These are phyloP conservation scores for Chelonia mydas DNA, from an alignment of 2,797 vertebrate genomes.

Conservation along the genomic window DNA sequence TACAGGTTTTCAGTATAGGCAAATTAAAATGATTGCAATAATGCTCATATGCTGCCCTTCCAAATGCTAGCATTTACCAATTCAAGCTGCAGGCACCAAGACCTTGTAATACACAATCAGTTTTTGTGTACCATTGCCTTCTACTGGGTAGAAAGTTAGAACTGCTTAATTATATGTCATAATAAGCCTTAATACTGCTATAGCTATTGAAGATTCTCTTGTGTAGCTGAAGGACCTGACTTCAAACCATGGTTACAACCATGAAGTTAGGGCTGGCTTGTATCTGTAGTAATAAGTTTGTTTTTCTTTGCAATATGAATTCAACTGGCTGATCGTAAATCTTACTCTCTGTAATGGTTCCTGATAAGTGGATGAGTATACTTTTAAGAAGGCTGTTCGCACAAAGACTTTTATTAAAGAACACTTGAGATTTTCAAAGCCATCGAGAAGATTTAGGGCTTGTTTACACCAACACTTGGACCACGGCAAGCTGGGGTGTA, in stretches of 20 bases:
- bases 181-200: accelerated
- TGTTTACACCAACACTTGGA: no score
- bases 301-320: not conserved
- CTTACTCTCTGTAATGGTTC: not conserved
- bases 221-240: not conserved
- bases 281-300: not conserved
- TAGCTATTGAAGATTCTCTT: accelerated
- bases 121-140: constrained; percentile 66
- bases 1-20: not conserved
- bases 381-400: no score
- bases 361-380: not conserved
- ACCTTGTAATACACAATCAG: not conserved
- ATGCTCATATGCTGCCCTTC: not conserved
- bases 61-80: accelerated
- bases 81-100: not conserved
- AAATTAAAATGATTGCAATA: not conserved
- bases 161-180: accelerated
- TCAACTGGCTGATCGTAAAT: not conserved
- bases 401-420: not conserved
- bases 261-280: not conserved
- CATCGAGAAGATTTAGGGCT: no score
- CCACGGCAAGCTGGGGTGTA: no score
- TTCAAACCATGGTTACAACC: accelerated
- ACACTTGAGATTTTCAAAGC: not conserved
- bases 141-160: constrained; percentile 55